These are phyloP conservation scores for Lycophotia porphyrea DNA, from an alignment of 2,888 invertebrate genomes.

Conservation along the genomic window DNA sequence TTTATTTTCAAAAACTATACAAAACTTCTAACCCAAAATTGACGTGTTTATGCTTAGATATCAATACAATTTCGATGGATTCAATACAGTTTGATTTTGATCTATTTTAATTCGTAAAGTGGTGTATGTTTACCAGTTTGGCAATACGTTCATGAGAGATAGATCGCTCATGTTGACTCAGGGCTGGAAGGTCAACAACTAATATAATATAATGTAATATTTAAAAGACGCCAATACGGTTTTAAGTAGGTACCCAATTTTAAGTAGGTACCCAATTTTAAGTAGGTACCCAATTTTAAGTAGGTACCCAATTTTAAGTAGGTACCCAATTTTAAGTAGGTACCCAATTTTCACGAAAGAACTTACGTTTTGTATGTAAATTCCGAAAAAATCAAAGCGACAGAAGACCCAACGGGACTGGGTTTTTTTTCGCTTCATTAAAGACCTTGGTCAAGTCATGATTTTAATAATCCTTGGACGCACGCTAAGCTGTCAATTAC, in stretches of 20 bases:
- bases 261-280: conserved; percentile 17
- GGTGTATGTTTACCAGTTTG: conserved; percentile 38
- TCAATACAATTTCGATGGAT: conserved; percentile 11
- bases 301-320: conserved; percentile 17
- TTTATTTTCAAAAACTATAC: neutral
- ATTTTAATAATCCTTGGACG: neutral
- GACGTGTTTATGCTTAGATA: neutral
- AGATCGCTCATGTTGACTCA: conserved; percentile 29
- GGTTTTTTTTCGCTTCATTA: neutral
- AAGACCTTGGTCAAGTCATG: neutral
- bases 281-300: conserved; percentile 17
- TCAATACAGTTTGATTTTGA: conserved; percentile 32
- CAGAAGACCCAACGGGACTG: too few species aligned
- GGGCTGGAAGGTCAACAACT: conserved; percentile 33
- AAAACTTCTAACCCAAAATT: neutral
- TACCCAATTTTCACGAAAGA: neutral
- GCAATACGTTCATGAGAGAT: conserved; percentile 13
- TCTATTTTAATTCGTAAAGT: conserved; percentile 43
- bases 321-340: too few species aligned
- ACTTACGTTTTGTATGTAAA: neutral
- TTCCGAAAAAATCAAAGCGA: neutral
- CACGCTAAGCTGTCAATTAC: neutral
- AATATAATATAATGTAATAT: conserved; percentile 34
- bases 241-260: conserved; percentile 10
- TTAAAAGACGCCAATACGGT: conserved; percentile 2